A percentile compares a stretch with the other conserved stretches of the same genome.
Evolutionary conservation across 1,140 invertebrate genomes (phyloP).

Genomic region (Drosophila prosaltans): DNA sequence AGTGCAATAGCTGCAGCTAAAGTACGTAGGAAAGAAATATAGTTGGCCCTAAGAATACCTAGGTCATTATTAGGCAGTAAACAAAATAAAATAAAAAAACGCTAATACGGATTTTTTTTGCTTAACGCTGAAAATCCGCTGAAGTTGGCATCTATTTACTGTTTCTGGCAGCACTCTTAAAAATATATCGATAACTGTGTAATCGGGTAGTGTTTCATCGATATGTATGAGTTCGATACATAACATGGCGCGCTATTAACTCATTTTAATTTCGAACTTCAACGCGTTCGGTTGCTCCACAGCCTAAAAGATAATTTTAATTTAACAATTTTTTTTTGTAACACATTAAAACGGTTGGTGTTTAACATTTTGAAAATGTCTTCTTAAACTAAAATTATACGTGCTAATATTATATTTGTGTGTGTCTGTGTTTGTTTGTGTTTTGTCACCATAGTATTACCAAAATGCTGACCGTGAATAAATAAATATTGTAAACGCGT

Average conservation of each 20-base stretch:
- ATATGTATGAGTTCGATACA: slow-evolving; percentile 11
- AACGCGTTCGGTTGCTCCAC: slow-evolving; percentile 13
- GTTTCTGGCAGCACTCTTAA: neutral
- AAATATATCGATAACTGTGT: neutral
- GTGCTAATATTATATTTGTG: neutral
- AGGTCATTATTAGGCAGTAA: no score
- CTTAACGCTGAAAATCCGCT: slow-evolving; percentile 1
- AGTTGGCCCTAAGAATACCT: no score
- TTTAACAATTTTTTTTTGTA: neutral
- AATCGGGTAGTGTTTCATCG: neutral
- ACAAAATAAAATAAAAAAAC: neutral
- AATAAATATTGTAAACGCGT: slow-evolving; percentile 43
- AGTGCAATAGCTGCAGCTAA: no score
- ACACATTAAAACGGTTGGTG: slow-evolving; percentile 7
- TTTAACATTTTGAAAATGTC: neutral
- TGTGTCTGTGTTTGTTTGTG: neutral
- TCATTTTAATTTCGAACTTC: slow-evolving; percentile 42
- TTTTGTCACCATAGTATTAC: neutral
- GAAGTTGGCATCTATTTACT: slow-evolving; percentile 16
- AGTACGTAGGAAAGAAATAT: no score
- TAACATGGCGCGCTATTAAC: neutral
- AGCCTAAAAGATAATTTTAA: neutral
- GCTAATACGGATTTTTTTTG: slow-evolving; percentile 2
- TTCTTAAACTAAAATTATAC: neutral
- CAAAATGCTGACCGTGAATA: slow-evolving; percentile 17